Percentiles rank a stretch among this genome's conserved stretches.
These are phyloP conservation scores for Andinoacara biseriatus DNA, from an alignment of 2,113 vertebrate genomes.

Conservation along the genomic window DNA sequence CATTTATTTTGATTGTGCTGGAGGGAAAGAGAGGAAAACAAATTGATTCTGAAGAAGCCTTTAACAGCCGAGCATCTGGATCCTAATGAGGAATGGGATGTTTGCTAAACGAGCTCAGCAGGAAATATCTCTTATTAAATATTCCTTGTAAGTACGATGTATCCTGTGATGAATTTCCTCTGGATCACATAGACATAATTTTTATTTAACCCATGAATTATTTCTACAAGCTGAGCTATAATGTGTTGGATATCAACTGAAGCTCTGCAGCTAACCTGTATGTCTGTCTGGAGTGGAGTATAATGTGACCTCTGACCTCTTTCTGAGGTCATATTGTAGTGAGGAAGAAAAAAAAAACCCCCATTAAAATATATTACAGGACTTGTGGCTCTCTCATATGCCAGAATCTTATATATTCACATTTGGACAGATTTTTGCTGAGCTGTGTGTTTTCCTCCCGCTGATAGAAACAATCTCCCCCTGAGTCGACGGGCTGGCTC, in stretches of 20 bases:
- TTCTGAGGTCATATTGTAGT: neutral
- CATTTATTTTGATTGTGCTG: conserved; percentile 41
- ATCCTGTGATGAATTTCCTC: conserved; percentile 33
- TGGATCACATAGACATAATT: neutral
- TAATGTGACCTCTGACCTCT: neutral
- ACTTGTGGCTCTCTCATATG: neutral
- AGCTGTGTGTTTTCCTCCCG: conserved; percentile 17
- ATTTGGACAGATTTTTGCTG: conserved; percentile 25
- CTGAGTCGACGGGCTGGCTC: conserved; percentile 11
- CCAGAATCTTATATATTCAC: conserved; percentile 24
- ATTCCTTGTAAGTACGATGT: conserved; percentile 6
- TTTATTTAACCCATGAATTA: neutral
- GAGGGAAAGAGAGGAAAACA: conserved; percentile 44
- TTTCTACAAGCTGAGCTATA: neutral
- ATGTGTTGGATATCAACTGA: neutral
- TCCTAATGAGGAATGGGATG: conserved; percentile 48
- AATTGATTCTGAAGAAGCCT: conserved; percentile 53
- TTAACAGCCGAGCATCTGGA: conserved; percentile 46
- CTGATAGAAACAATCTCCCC: neutral
- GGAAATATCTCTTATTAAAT: conserved; percentile 50
- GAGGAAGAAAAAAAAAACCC: neutral
- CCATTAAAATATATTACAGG: conserved; percentile 12
- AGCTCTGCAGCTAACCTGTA: neutral
- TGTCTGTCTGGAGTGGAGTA: neutral
- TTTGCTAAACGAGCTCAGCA: conserved; percentile 45